Percentiles rank a stretch among this genome's conserved stretches.
These are phyloP conservation scores for Hylaea fasciaria DNA, from an alignment of 2,888 invertebrate species.

Conservation along the genomic window DNA sequence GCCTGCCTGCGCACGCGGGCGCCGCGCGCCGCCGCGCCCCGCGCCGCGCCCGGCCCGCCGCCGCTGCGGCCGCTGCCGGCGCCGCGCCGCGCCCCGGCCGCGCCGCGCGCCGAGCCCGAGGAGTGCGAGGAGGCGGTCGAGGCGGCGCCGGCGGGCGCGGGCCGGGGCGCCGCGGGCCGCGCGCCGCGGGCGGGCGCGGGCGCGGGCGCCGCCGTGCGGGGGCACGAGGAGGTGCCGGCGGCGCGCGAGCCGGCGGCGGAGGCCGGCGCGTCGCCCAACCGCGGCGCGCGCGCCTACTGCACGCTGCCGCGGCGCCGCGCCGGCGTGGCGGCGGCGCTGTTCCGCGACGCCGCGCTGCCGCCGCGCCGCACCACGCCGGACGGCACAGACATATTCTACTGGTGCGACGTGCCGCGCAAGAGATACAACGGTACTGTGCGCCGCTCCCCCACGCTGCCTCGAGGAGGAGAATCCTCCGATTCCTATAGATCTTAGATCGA, in stretches of 20 bases:
- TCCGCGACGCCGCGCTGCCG: conserved; percentile 78
- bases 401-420: conserved; percentile 91
- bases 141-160: conserved; percentile 67
- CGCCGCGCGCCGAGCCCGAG: conserved; percentile 57
- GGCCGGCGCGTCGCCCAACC: conserved; percentile 42
- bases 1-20: conserved; percentile 76
- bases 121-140: conserved; percentile 56
- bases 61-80: conserved; percentile 51
- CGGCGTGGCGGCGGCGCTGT: conserved; percentile 63
- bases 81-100: conserved; percentile 52
- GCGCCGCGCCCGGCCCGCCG: conserved; percentile 58
- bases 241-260: conserved; percentile 40
- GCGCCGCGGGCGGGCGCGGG: conserved; percentile 62
- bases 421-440: conserved; percentile 77
- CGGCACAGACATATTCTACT: conserved; percentile 94
- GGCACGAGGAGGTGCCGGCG: conserved; percentile 88
- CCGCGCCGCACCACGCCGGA: conserved; percentile 92
- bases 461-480: neutral
- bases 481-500: neutral
- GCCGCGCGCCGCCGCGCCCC: conserved; percentile 47
- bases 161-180: conserved; percentile 29
- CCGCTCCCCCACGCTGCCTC: neutral
- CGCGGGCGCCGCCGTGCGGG: conserved; percentile 83
- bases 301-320: conserved; percentile 77
- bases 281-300: conserved; percentile 76